Percentiles rank a stretch among this genome's conserved stretches.
These are phyloP conservation scores for Hylyphantes graminicola DNA, from an alignment of 1,140 invertebrate genomes.

Conservation along the genomic window DNA sequence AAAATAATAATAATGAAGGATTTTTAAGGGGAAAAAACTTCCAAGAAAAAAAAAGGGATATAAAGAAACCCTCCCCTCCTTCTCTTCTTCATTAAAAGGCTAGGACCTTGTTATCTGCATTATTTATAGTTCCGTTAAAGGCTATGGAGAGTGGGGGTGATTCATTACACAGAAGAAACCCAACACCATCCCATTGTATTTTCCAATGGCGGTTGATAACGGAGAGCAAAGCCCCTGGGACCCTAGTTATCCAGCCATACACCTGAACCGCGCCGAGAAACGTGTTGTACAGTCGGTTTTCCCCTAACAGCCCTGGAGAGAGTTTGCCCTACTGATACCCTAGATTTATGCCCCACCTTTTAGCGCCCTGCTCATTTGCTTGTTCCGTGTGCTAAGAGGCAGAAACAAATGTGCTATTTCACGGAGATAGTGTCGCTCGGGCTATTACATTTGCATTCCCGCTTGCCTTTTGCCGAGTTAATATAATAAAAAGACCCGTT, in stretches of 20 bases:
- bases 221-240: constrained; percentile 30
- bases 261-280: constrained; percentile 35
- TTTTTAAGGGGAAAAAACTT: constrained; percentile 26
- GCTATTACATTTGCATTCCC: constrained; percentile 57
- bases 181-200: constrained; percentile 26
- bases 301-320: constrained; percentile 35
- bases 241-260: constrained; percentile 31
- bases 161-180: constrained; percentile 40
- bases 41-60: neutral
- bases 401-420: constrained; percentile 30
- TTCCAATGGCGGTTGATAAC: constrained; percentile 31
- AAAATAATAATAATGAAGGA: constrained; percentile 21
- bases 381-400: constrained; percentile 18
- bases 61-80: neutral
- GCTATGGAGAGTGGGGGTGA: constrained; percentile 14
- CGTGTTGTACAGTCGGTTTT: constrained; percentile 23
- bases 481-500: constrained; percentile 48
- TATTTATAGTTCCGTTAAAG: constrained; percentile 56
- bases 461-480: constrained; percentile 17
- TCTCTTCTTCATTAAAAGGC: constrained; percentile 52
- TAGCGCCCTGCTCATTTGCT: constrained; percentile 47
- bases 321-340: constrained; percentile 49
- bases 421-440: constrained; percentile 48
- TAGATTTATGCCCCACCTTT: constrained; percentile 54
- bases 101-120: constrained; percentile 57